A percentile compares a stretch with the other conserved stretches of the same genome.
Evolutionary conservation across 2,797 vertebrate species (phyloP).

Genomic region (Crotalus adamanteus): DNA sequence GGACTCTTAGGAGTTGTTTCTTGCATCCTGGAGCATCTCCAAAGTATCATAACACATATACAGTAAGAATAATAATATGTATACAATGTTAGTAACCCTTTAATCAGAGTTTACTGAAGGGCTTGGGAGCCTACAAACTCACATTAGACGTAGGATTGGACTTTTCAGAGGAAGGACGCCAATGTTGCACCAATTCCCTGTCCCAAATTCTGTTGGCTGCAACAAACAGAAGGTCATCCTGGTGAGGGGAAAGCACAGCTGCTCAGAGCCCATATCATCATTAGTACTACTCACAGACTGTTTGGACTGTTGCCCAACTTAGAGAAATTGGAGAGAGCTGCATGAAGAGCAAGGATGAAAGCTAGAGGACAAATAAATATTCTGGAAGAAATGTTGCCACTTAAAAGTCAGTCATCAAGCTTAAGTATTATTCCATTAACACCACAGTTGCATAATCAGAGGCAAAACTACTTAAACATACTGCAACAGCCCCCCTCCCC

Average conservation of each 20-base stretch:
- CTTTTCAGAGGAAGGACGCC: neutral
- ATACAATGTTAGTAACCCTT: neutral
- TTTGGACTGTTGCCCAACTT: slow-evolving; percentile 32
- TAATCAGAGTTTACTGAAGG: neutral
- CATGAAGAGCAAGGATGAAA: slow-evolving; percentile 39
- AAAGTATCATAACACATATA: neutral
- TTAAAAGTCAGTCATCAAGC: neutral
- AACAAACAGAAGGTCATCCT: slow-evolving; percentile 20
- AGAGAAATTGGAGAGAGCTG: slow-evolving; percentile 36
- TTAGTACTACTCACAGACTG: slow-evolving; percentile 22
- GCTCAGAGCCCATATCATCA: slow-evolving; percentile 40
- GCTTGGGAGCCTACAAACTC: neutral
- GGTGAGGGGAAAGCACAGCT: slow-evolving; percentile 37
- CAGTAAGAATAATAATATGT: neutral
- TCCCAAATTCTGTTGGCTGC: neutral
- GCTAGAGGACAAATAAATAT: slow-evolving; percentile 30
- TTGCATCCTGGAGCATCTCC: neutral
- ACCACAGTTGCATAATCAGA: slow-evolving; percentile 21
- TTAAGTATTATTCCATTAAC: slow-evolving; percentile 13
- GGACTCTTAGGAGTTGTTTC: neutral
- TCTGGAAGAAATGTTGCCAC: slow-evolving; percentile 12
- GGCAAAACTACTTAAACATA: slow-evolving; percentile 29
- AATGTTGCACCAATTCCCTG: neutral
- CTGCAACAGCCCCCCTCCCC: slow-evolving; percentile 25
- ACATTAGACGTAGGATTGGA: neutral